Evolutionary conservation across 1,140 invertebrate genomes (phyloP).

Genomic region (Colletes gigas): DNA sequence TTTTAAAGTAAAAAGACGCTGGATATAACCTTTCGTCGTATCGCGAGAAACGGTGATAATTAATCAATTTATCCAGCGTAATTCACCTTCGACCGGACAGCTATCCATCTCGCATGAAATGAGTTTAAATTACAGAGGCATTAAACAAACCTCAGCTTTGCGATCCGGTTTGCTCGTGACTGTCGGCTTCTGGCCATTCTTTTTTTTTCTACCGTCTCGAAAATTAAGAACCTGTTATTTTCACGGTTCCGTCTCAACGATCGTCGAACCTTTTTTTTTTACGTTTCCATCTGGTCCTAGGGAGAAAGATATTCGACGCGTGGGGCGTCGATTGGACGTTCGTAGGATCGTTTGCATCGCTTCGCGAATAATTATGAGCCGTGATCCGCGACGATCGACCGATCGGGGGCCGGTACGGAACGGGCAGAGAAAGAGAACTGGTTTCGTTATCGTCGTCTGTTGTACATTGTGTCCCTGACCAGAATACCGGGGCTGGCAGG

Average conservation of each 20-base stretch:
- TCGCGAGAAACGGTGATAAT: constrained; percentile 2
- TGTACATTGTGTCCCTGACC: constrained; percentile 61
- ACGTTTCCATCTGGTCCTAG: not conserved
- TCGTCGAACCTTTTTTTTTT: not conserved
- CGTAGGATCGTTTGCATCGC: not conserved
- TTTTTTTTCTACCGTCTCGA: not conserved
- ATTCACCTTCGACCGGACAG: not conserved
- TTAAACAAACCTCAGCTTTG: constrained; percentile 14
- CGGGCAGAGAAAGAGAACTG: constrained; percentile 50
- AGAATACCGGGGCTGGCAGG: constrained; percentile 57
- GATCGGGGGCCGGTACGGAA: constrained; percentile 24
- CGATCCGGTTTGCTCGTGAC: constrained; percentile 25
- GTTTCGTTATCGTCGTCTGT: constrained; percentile 60
- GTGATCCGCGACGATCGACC: constrained; percentile 16
- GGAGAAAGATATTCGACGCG: not conserved
- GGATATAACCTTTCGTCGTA: not conserved
- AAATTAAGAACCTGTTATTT: constrained; percentile 28
- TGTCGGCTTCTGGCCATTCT: not conserved
- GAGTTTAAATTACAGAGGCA: constrained; percentile 28
- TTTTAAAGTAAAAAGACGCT: too few species aligned
- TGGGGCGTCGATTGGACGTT: not conserved
- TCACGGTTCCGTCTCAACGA: not conserved
- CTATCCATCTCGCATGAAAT: constrained; percentile 7
- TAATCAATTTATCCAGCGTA: constrained; percentile 16
- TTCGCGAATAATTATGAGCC: constrained; percentile 9